phyloP scores from a whole-genome alignment of 2,797 vertebrate species.

The Enteromius mattozi region DNA sequence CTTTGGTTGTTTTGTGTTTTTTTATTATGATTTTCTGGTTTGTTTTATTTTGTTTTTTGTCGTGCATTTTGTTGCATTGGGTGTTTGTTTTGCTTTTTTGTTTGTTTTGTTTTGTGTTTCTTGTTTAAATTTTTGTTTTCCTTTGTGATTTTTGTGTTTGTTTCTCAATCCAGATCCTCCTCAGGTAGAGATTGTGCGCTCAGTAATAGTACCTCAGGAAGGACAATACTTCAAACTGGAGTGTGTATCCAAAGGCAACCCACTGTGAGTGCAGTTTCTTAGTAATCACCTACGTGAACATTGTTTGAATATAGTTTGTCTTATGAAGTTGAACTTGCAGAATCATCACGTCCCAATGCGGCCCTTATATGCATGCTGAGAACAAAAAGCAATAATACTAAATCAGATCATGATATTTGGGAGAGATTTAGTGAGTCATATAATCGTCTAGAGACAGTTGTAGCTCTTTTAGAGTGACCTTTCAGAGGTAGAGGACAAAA shows the following conservation, averaged over 20 bases:
- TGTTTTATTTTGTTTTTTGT: not conserved
- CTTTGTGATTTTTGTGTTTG: not conserved
- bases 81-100: not conserved
- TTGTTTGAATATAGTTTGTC: constrained; percentile 25
- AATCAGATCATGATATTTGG: constrained; percentile 62
- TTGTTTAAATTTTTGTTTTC: not conserved
- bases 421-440: constrained; percentile 53
- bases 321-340: constrained; percentile 31
- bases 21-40: not conserved
- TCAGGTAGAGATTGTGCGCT: constrained; percentile 90
- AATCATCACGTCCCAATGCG: constrained; percentile 41
- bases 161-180: constrained; percentile 86
- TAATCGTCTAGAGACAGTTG: constrained; percentile 49
- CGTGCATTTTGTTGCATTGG: not conserved
- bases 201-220: constrained; percentile 92
- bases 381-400: constrained; percentile 52
- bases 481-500: constrained; percentile 53
- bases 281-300: not conserved
- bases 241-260: constrained; percentile 97
- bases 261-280: constrained; percentile 85
- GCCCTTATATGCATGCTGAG: constrained; percentile 36
- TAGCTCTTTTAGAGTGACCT: constrained; percentile 57
- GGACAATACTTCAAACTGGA: constrained; percentile 96
- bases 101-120: not conserved
- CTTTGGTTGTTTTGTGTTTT: not conserved